phyloP scores from a whole-genome alignment of 2,888 invertebrate species.

The Rugalucina vietnamica region DNA sequence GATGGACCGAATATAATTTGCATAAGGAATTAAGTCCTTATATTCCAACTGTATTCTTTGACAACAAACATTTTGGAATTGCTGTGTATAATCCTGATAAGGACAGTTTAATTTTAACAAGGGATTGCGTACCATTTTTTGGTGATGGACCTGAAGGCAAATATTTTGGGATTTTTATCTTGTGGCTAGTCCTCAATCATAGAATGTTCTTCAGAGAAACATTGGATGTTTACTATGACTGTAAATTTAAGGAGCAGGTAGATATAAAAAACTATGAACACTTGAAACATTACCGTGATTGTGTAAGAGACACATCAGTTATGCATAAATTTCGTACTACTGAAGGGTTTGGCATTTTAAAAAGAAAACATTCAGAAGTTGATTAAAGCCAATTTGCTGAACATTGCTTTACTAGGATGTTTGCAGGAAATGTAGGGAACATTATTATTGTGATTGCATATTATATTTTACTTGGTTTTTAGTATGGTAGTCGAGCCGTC shows the following conservation, averaged over 20 bases:
- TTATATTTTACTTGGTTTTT: too few relatives aligned
- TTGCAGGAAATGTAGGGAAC: too few relatives aligned
- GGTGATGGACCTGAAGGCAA: neutral
- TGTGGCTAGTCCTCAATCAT: neutral
- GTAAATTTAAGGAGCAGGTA: neutral
- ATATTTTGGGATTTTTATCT: neutral
- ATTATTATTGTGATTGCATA: too few relatives aligned
- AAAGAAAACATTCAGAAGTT: neutral
- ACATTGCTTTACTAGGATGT: too few relatives aligned
- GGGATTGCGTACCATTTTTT: neutral
- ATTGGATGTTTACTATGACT: neutral
- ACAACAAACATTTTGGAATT: neutral
- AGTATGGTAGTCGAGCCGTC: too few relatives aligned
- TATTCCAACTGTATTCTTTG: constrained; percentile 1
- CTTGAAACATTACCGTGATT: neutral
- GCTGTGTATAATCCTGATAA: neutral
- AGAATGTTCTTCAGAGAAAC: neutral
- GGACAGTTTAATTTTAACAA: neutral
- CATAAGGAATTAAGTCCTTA: constrained; percentile 1
- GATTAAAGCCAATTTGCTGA: neutral
- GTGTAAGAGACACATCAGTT: neutral
- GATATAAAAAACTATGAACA: neutral
- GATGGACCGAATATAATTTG: neutral
- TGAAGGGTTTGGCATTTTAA: neutral
- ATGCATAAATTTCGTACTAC: neutral